A percentile compares a stretch with the other conserved stretches of the same genome.
These are phyloP conservation scores for Drosophila greeni DNA, from an alignment of 2,888 invertebrate species.

Conservation along the genomic window DNA sequence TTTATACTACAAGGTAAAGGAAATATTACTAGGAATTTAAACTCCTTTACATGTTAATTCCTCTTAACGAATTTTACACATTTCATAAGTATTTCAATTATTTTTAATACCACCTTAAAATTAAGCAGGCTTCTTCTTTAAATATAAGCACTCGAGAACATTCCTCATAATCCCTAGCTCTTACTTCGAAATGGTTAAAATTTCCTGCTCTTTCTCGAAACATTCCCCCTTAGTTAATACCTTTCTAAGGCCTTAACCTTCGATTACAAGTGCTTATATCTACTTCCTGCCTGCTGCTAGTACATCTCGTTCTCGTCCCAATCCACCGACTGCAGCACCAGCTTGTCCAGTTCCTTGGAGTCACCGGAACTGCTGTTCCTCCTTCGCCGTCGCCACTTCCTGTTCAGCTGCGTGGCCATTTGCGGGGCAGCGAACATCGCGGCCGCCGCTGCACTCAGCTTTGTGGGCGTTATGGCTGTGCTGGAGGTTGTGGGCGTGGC, in stretches of 20 bases:
- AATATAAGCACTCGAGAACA: constrained; percentile 9
- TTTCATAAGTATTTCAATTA: neutral
- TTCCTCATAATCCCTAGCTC: neutral
- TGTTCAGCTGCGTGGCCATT: constrained; percentile 77
- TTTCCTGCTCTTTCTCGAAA: neutral
- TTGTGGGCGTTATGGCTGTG: constrained; percentile 73
- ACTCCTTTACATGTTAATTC: neutral
- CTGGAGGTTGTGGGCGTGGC: constrained; percentile 58
- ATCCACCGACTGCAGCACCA: constrained; percentile 78
- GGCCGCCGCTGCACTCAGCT: constrained; percentile 76
- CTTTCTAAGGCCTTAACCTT: neutral
- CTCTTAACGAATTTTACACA: neutral
- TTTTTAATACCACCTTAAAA: constrained; percentile 2
- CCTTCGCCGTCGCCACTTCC: constrained; percentile 76
- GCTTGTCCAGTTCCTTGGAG: constrained; percentile 78
- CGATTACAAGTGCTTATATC: constrained; percentile 3
- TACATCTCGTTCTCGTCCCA: constrained; percentile 79
- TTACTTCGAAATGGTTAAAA: neutral
- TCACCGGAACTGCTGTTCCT: constrained; percentile 78
- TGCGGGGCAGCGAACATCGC: constrained; percentile 77
- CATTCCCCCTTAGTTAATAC: neutral
- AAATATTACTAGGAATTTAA: no score
- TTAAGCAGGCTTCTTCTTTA: no score
- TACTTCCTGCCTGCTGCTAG: constrained; percentile 49
- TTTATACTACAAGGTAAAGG: neutral